These are phyloP conservation scores for Pogoniulus pusillus DNA, from an alignment of 2,797 vertebrate genomes.

Conservation along the genomic window DNA sequence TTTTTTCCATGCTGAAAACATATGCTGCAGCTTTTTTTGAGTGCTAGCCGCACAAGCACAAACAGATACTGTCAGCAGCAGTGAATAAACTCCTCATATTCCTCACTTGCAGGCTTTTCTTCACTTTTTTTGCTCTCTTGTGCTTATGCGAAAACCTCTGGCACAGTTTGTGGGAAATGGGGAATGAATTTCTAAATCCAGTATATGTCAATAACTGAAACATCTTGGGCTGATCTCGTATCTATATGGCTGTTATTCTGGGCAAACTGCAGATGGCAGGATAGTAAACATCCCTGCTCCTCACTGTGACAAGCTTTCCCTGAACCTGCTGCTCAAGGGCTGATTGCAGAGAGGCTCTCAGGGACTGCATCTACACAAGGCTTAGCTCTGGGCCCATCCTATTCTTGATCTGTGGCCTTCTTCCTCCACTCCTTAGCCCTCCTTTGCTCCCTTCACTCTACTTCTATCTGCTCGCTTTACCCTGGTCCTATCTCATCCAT, in stretches of 20 bases:
- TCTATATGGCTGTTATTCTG: constrained; percentile 32
- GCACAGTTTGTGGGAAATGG: background rate
- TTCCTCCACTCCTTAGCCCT: background rate
- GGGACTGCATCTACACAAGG: fast-evolving
- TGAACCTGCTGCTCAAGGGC: background rate
- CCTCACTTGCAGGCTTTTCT: background rate
- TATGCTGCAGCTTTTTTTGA: background rate
- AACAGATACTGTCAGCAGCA: constrained; percentile 44
- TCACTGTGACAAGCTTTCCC: background rate
- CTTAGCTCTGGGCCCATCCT: background rate
- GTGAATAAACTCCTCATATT: constrained; percentile 22
- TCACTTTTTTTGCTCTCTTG: background rate
- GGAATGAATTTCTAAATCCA: constrained; percentile 39
- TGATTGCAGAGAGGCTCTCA: background rate
- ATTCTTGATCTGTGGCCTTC: background rate
- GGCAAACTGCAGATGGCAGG: constrained; percentile 14
- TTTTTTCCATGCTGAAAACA: constrained; percentile 15
- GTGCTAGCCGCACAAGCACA: constrained; percentile 21
- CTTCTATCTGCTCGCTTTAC: background rate
- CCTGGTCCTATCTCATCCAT: background rate
- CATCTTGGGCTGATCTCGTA: background rate
- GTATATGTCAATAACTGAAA: constrained; percentile 29
- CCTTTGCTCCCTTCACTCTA: background rate
- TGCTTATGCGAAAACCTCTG: constrained; percentile 26
- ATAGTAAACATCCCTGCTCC: background rate